Conservation (phyloP, 1,140 invertebrate genomes). For the Bombyx mandarina region DNA sequence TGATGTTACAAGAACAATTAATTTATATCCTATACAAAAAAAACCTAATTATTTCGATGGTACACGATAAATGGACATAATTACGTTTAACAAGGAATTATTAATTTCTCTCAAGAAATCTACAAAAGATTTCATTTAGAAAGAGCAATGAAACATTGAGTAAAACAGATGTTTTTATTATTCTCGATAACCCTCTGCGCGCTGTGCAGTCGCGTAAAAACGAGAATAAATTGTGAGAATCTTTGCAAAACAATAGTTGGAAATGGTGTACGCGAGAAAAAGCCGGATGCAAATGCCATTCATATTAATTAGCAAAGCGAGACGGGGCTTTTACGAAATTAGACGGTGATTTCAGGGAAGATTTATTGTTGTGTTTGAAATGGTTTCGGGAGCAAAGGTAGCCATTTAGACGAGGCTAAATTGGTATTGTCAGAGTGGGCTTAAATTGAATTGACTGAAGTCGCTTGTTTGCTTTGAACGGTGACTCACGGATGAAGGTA, state of each 20-base stretch:
- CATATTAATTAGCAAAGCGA: slow-evolving; percentile 71
- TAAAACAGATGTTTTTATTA: slow-evolving; percentile 42
- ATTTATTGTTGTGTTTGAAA: slow-evolving; percentile 70
- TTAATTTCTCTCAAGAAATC: slow-evolving; percentile 13
- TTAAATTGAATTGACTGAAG: slow-evolving; percentile 59
- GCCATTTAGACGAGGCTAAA: slow-evolving; percentile 60
- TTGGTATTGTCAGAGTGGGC: slow-evolving; percentile 55
- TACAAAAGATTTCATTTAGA: slow-evolving; percentile 49
- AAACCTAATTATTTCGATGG: too few species aligned
- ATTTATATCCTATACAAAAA: too few species aligned
- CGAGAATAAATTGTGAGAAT: slow-evolving; percentile 67
- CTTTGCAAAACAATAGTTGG: slow-evolving; percentile 70
- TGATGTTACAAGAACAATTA: too few species aligned
- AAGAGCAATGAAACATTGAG: slow-evolving; percentile 21
- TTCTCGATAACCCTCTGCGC: slow-evolving; percentile 49
- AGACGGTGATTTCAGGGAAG: slow-evolving; percentile 68
- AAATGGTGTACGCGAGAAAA: slow-evolving; percentile 69
- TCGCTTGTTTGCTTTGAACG: slow-evolving; percentile 37
- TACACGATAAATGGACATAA: slow-evolving; percentile 26
- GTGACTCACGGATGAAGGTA: slow-evolving; percentile 23
- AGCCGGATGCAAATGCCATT: slow-evolving; percentile 70
- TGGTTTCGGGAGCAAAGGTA: slow-evolving; percentile 61
- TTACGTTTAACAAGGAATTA: slow-evolving; percentile 16
- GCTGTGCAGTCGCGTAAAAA: slow-evolving; percentile 57
- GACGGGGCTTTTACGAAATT: slow-evolving; percentile 70